Evolutionary conservation across 2,797 vertebrate genomes (phyloP).

Genomic region (Syngnathus rostellatus): DNA sequence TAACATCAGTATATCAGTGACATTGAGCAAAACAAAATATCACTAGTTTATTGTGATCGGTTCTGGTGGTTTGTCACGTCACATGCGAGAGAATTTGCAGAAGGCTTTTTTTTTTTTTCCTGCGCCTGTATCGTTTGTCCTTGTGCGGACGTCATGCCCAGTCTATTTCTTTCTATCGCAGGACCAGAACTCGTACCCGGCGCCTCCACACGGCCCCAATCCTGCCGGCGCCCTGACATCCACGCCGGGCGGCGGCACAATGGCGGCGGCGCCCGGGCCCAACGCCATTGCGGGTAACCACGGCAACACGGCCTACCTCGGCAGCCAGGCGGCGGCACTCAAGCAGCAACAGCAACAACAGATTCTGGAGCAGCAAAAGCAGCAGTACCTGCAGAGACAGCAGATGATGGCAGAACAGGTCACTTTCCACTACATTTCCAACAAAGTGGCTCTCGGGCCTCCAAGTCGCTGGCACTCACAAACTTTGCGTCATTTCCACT

Average conservation of each 20-base stretch:
- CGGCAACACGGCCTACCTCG: conserved; percentile 72
- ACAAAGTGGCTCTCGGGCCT: no score
- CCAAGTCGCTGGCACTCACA: no score
- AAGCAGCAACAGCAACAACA: conserved; percentile 79
- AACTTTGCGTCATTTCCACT: no score
- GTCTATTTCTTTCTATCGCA: conserved; percentile 31
- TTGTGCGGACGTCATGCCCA: conserved; percentile 12
- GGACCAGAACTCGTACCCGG: conserved; percentile 77
- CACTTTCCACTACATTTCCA: no score
- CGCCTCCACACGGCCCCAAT: conserved; percentile 71
- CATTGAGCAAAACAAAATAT: no score
- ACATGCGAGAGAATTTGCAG: no score
- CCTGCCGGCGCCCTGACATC: conserved; percentile 64
- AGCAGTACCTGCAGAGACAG: conserved; percentile 75
- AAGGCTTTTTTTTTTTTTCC: not conserved
- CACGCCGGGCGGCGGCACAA: conserved; percentile 62
- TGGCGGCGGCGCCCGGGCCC: conserved; percentile 64
- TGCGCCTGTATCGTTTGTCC: conserved; percentile 10
- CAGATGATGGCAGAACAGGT: conserved; percentile 90
- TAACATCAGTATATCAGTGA: no score
- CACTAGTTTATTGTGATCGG: no score
- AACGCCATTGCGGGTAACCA: conserved; percentile 74
- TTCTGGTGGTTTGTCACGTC: no score
- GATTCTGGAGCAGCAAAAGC: conserved; percentile 78
- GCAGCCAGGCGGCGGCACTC: conserved; percentile 73